Base-by-base conservation (phyloP, 1,140 invertebrate species). In the Pogonognathellus flavescens region DNA sequence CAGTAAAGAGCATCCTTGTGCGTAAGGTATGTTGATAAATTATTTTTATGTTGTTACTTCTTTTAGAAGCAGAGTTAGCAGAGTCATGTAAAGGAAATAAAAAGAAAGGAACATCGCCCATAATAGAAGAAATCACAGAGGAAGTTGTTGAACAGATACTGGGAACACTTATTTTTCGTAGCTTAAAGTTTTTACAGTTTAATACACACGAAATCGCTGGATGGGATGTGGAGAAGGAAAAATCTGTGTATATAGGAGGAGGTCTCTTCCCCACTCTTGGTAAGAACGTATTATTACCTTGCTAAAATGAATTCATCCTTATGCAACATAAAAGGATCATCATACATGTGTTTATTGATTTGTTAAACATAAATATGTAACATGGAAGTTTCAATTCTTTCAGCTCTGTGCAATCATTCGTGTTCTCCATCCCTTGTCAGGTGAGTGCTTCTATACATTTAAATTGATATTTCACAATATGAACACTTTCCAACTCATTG, bases 181-280 rank as follows among this genome's bases (percentile, higher is more conserved):
- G 96, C 91, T 91, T 97, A 14, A 95, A 98, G 91, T 92, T 97
- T 55, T 90, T 98, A 11, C 96, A 98, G 89, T 99, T 97, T 90
- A 98, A 98, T 90, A 94, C 96, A 7, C 97, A 98, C 89, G 97
- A 98, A 92, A 94, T 98, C 53, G 94, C 94, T 50, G 95, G 96
- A 89, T 88, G 88, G 88, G 85, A 87, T 76, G 18, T 49, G n/a
- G 76, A 84, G 14, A 62, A 66, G 60, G 41, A 20, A 41, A 88
- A 87, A 49, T 88, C 88, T 8, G 59, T 85, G 14, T 86, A 84
- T 87, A 92, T 97, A 57, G 97, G 96, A 3, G 97, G 96, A 55
- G 97, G 94, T 31, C 91, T 98, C 13, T 99, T 95, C 90, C 94
- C 96, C 0, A 96, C 96, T 0, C 92, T 87, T 14, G 62, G 62